Conservation (phyloP, 2,888 invertebrate species). For the Clostera curtula region DNA sequence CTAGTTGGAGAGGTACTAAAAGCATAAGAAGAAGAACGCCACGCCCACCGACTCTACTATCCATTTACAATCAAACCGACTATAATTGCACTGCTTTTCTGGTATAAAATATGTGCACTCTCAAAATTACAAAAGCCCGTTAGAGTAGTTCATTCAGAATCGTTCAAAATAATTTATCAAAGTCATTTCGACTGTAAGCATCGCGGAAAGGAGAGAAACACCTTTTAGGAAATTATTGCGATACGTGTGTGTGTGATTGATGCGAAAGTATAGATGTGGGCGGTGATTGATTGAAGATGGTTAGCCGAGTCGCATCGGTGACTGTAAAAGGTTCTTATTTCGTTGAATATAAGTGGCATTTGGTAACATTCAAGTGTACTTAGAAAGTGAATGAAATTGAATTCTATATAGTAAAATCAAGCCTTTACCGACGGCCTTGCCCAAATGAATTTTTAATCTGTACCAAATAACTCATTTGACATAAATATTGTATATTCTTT, state of each 20-base stretch:
- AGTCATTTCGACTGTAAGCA: conserved; percentile 41
- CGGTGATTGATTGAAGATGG: conserved; percentile 21
- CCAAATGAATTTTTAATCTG: too few species aligned
- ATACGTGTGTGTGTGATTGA: conserved; percentile 30
- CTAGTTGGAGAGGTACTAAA: too few species aligned
- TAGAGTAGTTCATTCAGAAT: conserved; percentile 20
- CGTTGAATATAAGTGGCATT: conserved; percentile 7
- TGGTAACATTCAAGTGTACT: conserved; percentile 2
- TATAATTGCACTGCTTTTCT: background rate
- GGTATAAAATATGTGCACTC: background rate
- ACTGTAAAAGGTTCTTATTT: conserved; percentile 15
- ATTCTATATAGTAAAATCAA: too few species aligned
- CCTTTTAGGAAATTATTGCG: conserved; percentile 39
- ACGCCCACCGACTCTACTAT: too few species aligned
- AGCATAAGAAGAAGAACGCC: too few species aligned
- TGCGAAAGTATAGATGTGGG: conserved; percentile 27
- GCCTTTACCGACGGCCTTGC: too few species aligned
- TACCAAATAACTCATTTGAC: too few species aligned
- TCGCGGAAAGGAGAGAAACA: conserved; percentile 31
- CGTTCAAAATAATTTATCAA: conserved; percentile 50
- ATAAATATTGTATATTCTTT: too few species aligned
- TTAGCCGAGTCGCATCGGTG: conserved; percentile 23
- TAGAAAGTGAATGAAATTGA: too few species aligned
- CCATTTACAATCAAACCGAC: conserved; percentile 2
- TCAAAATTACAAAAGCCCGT: conserved; percentile 4